Evolutionary conservation across 1,140 invertebrate species (phyloP).

Genomic region (Calycopis cecrops): DNA sequence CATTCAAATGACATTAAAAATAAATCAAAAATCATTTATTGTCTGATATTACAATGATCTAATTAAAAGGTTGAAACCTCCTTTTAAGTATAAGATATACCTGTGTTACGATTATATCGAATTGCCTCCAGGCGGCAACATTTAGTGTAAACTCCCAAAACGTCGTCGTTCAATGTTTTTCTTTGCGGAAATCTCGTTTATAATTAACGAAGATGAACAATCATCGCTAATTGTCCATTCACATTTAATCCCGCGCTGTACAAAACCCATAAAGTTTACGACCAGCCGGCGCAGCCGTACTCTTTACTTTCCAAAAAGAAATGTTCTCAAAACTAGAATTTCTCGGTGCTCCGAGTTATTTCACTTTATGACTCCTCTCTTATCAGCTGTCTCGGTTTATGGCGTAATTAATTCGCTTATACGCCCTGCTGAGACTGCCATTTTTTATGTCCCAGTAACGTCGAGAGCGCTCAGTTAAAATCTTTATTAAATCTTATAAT

Average conservation of each 20-base stretch:
- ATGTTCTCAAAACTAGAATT: constrained; percentile 45
- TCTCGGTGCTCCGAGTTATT: constrained; percentile 34
- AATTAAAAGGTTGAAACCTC: no score
- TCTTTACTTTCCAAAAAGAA: constrained; percentile 55
- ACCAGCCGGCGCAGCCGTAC: constrained; percentile 51
- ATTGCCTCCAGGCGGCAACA: no score
- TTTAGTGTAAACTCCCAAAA: not conserved
- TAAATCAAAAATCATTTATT: no score
- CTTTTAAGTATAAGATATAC: no score
- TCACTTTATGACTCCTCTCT: constrained; percentile 36
- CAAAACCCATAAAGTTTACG: constrained; percentile 64
- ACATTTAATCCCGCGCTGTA: constrained; percentile 36
- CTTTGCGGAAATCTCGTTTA: constrained; percentile 9
- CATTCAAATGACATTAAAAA: no score
- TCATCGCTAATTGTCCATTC: constrained; percentile 30
- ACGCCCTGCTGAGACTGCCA: constrained; percentile 28
- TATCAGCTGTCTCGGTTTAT: constrained; percentile 42
- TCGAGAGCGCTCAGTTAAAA: constrained; percentile 28
- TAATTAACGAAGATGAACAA: constrained; percentile 33
- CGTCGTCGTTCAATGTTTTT: not conserved
- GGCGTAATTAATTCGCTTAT: constrained; percentile 44
- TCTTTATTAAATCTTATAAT: constrained; percentile 25
- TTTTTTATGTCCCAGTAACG: constrained; percentile 29
- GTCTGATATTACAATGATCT: no score
- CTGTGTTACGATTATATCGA: no score